These are phyloP conservation scores for Philypnodon macrostomus DNA, from an alignment of 2,797 vertebrate genomes.

Conservation along the genomic window DNA sequence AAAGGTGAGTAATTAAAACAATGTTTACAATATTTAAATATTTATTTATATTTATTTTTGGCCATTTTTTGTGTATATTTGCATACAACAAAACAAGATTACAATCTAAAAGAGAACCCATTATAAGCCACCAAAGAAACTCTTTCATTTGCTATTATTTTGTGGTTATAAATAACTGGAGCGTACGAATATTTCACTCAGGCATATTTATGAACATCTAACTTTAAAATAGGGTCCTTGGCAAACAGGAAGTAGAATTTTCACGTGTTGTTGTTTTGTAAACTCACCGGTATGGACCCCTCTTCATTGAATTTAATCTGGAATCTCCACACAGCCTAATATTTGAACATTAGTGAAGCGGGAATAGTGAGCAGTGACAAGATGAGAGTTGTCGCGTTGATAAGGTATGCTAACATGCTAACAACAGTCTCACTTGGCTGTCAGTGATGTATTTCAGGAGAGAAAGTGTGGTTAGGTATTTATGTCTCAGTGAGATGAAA, in stretches of 20 bases:
- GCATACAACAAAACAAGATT: too few species aligned
- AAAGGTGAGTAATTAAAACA: too few species aligned
- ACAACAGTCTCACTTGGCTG: neutral
- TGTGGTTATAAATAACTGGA: too few species aligned
- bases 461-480: neutral
- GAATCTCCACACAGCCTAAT: neutral
- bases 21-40: too few species aligned
- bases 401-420: conserved; percentile 65
- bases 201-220: conserved; percentile 48
- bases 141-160: too few species aligned
- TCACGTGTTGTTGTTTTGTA: conserved; percentile 57
- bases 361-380: conserved; percentile 15
- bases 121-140: too few species aligned
- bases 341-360: neutral
- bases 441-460: neutral
- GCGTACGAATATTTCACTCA: conserved; percentile 43
- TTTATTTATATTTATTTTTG: too few species aligned
- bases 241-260: conserved; percentile 51
- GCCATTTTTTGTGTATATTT: too few species aligned
- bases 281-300: conserved; percentile 29
- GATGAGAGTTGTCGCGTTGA: conserved; percentile 82
- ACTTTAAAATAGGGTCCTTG: conserved; percentile 34
- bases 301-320: neutral
- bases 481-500: too few species aligned
- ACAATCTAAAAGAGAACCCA: too few species aligned